Percentiles rank a stretch among this genome's conserved stretches.
Conservation (phyloP, 2,888 invertebrate species). For the Drosophila percnosoma region DNA sequence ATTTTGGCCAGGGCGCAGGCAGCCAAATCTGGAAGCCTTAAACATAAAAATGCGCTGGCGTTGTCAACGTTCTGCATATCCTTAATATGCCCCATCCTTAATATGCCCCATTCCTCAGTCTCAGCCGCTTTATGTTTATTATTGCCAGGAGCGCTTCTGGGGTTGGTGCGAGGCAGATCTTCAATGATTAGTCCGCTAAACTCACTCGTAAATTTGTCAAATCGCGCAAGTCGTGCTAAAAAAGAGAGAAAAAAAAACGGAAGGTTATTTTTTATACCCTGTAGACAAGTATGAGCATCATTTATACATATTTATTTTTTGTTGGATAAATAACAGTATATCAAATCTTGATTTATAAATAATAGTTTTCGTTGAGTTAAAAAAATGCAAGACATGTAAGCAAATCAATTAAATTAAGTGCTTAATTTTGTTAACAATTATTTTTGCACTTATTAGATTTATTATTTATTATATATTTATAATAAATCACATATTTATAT, state of each 20-base stretch:
- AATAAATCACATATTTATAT: too few species aligned
- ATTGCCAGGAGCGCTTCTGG: constrained; percentile 57
- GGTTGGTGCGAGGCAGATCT: constrained; percentile 46
- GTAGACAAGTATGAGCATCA: background rate
- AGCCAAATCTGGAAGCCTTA: constrained; percentile 28
- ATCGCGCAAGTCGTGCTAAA: constrained; percentile 66
- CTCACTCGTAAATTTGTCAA: constrained; percentile 79
- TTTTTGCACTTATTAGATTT: background rate
- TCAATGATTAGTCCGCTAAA: constrained; percentile 79
- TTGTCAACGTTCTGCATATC: constrained; percentile 62
- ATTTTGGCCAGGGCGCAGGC: constrained; percentile 31
- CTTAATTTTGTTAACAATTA: background rate
- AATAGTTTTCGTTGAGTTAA: background rate
- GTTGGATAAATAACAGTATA: background rate
- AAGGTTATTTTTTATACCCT: constrained; percentile 17
- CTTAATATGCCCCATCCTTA: constrained; percentile 42
- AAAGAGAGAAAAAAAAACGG: background rate
- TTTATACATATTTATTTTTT: background rate
- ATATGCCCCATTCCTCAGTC: constrained; percentile 33
- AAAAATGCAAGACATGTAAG: background rate
- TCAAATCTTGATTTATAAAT: background rate
- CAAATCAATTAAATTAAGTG: background rate
- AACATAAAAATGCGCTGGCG: constrained; percentile 52
- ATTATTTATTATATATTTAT: background rate
- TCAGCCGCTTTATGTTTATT: constrained; percentile 50